phyloP scores from a whole-genome alignment of 2,888 invertebrate genomes.

The Lasius fuliginosus region DNA sequence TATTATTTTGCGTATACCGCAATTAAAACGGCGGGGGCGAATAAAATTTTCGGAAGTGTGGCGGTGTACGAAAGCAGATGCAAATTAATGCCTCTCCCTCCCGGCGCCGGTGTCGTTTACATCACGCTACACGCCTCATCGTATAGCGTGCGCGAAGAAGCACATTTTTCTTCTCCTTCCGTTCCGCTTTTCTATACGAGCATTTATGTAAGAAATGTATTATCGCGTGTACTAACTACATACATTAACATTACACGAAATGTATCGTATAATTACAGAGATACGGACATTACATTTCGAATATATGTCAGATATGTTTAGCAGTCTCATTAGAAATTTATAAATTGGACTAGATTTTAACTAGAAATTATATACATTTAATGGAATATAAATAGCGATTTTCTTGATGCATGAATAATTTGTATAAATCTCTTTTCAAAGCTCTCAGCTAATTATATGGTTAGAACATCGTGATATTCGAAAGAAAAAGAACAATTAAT shows the following conservation, averaged over 20 bases:
- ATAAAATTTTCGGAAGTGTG: conserved; percentile 47
- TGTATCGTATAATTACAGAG: not conserved
- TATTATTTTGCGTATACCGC: conserved; percentile 44
- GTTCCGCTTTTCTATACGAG: conserved; percentile 8
- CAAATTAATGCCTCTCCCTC: conserved; percentile 28
- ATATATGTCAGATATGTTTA: not conserved
- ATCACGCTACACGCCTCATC: not conserved
- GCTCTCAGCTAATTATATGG: no score
- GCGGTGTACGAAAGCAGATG: conserved; percentile 33
- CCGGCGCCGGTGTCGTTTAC: conserved; percentile 36
- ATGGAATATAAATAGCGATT: not conserved
- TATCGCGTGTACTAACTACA: not conserved
- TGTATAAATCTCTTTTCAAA: not conserved
- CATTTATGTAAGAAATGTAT: conserved; percentile 28
- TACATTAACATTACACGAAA: not conserved
- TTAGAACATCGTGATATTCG: not conserved
- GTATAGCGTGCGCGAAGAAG: not conserved
- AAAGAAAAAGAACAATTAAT: not conserved
- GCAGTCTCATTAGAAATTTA: not conserved
- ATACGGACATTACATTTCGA: not conserved
- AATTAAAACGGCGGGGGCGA: conserved; percentile 35
- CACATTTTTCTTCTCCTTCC: not conserved
- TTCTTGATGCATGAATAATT: not conserved
- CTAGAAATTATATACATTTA: not conserved
- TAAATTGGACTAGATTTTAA: not conserved